Percentiles rank a stretch among this genome's conserved stretches.
phyloP scores from a whole-genome alignment of 2,888 invertebrate species.

The Teinopalpus imperialis region DNA sequence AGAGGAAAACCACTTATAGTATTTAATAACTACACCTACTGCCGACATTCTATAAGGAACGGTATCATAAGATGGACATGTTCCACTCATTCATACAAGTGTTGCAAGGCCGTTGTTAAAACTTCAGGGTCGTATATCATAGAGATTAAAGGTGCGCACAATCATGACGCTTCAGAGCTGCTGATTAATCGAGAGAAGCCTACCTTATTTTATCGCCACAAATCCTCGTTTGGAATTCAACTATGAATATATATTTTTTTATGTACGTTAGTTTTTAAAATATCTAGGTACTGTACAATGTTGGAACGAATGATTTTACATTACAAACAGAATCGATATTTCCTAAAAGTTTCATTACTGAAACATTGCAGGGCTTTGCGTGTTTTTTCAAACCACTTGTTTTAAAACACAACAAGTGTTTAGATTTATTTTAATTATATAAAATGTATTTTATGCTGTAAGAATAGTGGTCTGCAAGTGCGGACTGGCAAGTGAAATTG shows the following conservation, averaged over 20 bases:
- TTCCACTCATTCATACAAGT: constrained; percentile 70
- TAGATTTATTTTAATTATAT: too few relatives aligned
- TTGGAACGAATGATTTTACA: too few relatives aligned
- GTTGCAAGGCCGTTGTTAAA: constrained; percentile 71
- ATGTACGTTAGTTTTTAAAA: too few relatives aligned
- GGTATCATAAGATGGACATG: constrained; percentile 67
- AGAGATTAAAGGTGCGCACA: constrained; percentile 61
- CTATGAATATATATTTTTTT: constrained; percentile 2
- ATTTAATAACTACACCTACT: constrained; percentile 66
- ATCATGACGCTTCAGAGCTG: constrained; percentile 64
- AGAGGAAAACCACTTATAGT: constrained; percentile 64
- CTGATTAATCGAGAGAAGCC: constrained; percentile 49
- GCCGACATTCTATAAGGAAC: constrained; percentile 60
- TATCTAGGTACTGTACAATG: too few relatives aligned
- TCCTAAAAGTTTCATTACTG: too few relatives aligned
- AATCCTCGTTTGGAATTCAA: constrained; percentile 17
- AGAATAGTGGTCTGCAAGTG: too few relatives aligned
- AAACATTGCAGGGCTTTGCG: too few relatives aligned
- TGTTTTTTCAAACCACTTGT: too few relatives aligned
- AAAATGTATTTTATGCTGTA: too few relatives aligned
- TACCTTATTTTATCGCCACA: constrained; percentile 28
- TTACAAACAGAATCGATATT: too few relatives aligned
- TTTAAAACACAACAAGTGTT: too few relatives aligned
- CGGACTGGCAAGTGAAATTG: too few relatives aligned
- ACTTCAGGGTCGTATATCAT: constrained; percentile 59